phyloP scores from a whole-genome alignment of 35 echinoderm and acorn worm genomes.

The Hemicentrotus pulcherrimus region DNA sequence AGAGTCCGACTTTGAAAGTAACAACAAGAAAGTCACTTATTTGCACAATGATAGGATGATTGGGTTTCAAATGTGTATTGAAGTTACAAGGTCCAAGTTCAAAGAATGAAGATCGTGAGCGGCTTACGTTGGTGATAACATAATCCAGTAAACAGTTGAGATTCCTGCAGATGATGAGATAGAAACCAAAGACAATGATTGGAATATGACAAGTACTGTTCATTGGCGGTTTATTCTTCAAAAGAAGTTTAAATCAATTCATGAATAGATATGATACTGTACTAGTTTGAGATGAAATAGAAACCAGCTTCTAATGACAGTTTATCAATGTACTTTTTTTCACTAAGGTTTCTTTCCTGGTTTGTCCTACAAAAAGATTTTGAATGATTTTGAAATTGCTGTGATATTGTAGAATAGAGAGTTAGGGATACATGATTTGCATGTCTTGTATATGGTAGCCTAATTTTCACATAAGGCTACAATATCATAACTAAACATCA shows the following conservation, averaged over 20 bases:
- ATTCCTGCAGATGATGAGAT: not conserved
- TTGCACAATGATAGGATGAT: not conserved
- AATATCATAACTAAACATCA: no score
- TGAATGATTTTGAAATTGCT: no score
- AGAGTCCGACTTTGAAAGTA: not conserved
- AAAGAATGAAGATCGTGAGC: not conserved
- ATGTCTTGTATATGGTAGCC: no score
- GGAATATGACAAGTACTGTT: not conserved
- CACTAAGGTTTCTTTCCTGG: not conserved
- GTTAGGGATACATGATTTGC: no score
- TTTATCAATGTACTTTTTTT: not conserved
- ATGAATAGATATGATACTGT: not conserved
- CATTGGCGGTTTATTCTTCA: not conserved
- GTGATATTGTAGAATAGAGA: no score
- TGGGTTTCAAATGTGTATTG: not conserved
- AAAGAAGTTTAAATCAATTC: not conserved
- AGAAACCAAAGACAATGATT: not conserved
- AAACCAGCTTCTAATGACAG: not conserved
- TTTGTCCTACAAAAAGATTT: no score
- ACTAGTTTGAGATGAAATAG: not conserved
- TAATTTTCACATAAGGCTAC: no score
- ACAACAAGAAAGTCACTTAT: constrained; percentile 12
- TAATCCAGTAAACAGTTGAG: not conserved
- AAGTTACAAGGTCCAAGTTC: not conserved
- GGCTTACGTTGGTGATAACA: not conserved